A percentile compares a stretch with the other conserved stretches of the same genome.
Evolutionary conservation across 2,888 invertebrate genomes (phyloP).

Genomic region (Eucera pruinosa): DNA sequence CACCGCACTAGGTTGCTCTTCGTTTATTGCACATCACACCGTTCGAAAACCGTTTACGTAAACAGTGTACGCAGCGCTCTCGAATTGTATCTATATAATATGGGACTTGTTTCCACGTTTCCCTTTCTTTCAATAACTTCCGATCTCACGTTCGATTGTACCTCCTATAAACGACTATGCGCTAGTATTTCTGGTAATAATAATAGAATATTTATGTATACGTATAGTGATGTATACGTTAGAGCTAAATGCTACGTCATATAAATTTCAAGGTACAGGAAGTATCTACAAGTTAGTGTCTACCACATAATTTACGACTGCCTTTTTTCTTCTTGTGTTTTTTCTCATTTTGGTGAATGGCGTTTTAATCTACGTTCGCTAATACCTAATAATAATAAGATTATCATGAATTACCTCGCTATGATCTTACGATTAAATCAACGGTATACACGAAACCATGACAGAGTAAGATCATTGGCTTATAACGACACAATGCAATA

Average conservation of each 20-base stretch:
- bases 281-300: slow-evolving; percentile 80
- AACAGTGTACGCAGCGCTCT: slow-evolving; percentile 56
- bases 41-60: slow-evolving; percentile 57
- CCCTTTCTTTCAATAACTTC: slow-evolving; percentile 35
- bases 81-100: slow-evolving; percentile 31
- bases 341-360: slow-evolving; percentile 39
- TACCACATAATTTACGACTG: slow-evolving; percentile 70
- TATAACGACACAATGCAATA: slow-evolving; percentile 68
- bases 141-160: slow-evolving; percentile 49
- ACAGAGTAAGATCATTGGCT: slow-evolving; percentile 56
- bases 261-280: slow-evolving; percentile 82
- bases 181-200: slow-evolving; percentile 64
- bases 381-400: slow-evolving; percentile 53
- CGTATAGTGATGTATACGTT: slow-evolving; percentile 60
- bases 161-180: slow-evolving; percentile 59
- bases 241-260: slow-evolving; percentile 76
- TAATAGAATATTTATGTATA: slow-evolving; percentile 56
- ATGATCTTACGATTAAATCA: slow-evolving; percentile 74
- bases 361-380: slow-evolving; percentile 59
- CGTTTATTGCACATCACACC: slow-evolving; percentile 68
- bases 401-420: slow-evolving; percentile 72
- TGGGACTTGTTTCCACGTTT: slow-evolving; percentile 40
- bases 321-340: slow-evolving; percentile 13
- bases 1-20: slow-evolving; percentile 58
- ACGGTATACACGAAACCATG: slow-evolving; percentile 61